phyloP scores from a whole-genome alignment of 1,140 invertebrate genomes.

The Liolophura sinensis region DNA sequence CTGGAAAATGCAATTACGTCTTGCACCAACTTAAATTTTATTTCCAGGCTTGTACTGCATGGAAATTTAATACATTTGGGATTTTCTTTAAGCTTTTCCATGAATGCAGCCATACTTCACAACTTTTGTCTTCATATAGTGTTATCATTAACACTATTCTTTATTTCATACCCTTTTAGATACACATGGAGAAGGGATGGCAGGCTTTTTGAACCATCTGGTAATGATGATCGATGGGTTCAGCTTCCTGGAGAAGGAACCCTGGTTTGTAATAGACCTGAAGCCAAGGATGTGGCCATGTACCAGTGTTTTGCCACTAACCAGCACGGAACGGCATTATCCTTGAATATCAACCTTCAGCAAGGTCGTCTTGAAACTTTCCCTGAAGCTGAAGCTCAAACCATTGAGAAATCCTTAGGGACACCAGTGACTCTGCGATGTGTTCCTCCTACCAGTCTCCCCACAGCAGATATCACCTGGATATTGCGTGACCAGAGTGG shows the following conservation, averaged over 20 bases:
- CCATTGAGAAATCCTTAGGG: slow-evolving; percentile 21
- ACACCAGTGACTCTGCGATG: slow-evolving; percentile 33
- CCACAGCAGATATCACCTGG: slow-evolving; percentile 43
- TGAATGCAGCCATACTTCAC: too few species aligned
- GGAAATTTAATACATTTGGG: too few species aligned
- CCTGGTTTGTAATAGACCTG: slow-evolving; percentile 83
- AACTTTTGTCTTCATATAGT: too few species aligned
- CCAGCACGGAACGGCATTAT: slow-evolving; percentile 76
- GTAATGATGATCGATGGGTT: slow-evolving; percentile 77
- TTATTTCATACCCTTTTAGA: slow-evolving; percentile 61
- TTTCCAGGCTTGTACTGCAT: too few species aligned
- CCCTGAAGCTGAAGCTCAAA: slow-evolving; percentile 7
- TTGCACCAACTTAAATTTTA: too few species aligned
- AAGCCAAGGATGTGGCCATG: slow-evolving; percentile 87
- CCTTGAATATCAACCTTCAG: slow-evolving; percentile 32
- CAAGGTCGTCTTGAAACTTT: too few species aligned
- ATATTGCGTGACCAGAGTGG: slow-evolving; percentile 25
- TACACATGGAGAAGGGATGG: slow-evolving; percentile 97
- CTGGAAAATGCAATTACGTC: too few species aligned
- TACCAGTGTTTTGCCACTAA: slow-evolving; percentile 98
- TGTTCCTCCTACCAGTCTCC: slow-evolving; percentile 49
- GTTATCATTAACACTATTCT: not conserved
- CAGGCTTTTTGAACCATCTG: slow-evolving; percentile 71
- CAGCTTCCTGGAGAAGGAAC: slow-evolving; percentile 91
- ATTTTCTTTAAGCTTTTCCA: too few species aligned